Conservation (phyloP, 2,113 vertebrate species). For the Brachyhypopomus occidentalis region DNA sequence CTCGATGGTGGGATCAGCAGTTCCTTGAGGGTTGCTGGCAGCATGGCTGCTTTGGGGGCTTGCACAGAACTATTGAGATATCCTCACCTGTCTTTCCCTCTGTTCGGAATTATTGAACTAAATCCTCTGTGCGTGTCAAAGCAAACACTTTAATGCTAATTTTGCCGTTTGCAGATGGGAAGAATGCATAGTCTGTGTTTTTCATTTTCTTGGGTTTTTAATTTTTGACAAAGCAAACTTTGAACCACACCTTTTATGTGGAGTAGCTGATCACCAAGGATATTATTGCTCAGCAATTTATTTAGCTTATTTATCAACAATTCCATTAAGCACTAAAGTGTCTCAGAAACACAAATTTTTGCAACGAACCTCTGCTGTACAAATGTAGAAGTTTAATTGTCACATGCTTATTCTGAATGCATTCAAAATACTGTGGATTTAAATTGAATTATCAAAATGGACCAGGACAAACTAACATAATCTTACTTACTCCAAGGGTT, state of each 20-base stretch:
- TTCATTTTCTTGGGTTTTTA: background rate
- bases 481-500: background rate
- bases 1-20: background rate
- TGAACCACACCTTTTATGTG: background rate
- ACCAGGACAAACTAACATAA: background rate
- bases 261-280: background rate
- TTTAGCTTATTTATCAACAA: background rate
- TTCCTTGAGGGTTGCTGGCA: constrained; percentile 9
- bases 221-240: background rate
- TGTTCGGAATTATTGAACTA: background rate
- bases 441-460: constrained; percentile 1
- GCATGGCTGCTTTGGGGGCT: constrained; percentile 30
- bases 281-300: background rate
- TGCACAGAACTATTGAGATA: constrained; percentile 9
- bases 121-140: background rate
- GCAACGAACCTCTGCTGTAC: background rate
- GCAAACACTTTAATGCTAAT: background rate
- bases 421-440: background rate
- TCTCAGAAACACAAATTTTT: background rate
- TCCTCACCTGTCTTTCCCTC: background rate
- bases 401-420: constrained; percentile 1
- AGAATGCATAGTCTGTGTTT: background rate
- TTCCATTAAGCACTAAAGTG: background rate
- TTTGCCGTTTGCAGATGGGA: background rate
- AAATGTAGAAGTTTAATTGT: background rate